Conservation (phyloP, 2,888 invertebrate species). For the Oeneis ivallda region DNA sequence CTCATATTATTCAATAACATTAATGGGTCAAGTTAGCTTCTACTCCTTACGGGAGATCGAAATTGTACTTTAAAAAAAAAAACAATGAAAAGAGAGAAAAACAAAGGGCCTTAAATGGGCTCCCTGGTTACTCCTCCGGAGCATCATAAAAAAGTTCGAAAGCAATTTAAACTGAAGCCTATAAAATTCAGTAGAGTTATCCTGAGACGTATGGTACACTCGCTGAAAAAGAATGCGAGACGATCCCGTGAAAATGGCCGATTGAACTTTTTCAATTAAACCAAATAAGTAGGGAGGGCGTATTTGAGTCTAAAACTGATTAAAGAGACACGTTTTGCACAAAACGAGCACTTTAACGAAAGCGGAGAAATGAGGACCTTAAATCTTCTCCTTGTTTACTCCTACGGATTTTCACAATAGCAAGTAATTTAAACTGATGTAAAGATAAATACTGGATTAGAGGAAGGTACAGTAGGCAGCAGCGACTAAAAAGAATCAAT, state of each 20-base stretch:
- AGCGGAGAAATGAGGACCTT: not conserved
- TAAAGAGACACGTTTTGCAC: not conserved
- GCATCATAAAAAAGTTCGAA: slow-evolving; percentile 38
- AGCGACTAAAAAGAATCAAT: not conserved
- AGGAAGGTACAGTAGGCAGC: not conserved
- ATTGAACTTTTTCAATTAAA: slow-evolving; percentile 64
- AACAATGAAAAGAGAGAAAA: slow-evolving; percentile 25
- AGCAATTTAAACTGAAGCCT: slow-evolving; percentile 41
- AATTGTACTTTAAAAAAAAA: slow-evolving; percentile 11
- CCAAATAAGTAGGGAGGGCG: slow-evolving; percentile 43
- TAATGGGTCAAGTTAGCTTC: not conserved
- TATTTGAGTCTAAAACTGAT: slow-evolving; percentile 43
- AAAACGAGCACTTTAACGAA: not conserved
- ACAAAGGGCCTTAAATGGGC: slow-evolving; percentile 29
- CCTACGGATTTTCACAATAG: not conserved
- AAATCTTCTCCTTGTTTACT: not conserved
- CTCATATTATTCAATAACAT: not conserved
- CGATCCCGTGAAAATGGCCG: slow-evolving; percentile 66
- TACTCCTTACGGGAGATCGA: not conserved
- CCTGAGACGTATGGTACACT: slow-evolving; percentile 39
- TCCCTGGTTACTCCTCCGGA: slow-evolving; percentile 34
- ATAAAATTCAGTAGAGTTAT: slow-evolving; percentile 41
- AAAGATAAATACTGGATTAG: not conserved
- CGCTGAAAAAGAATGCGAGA: slow-evolving; percentile 49
- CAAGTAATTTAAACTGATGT: not conserved